Base-by-base conservation (phyloP, 23 tunicate species). In the Phallusia fumigata region DNA sequence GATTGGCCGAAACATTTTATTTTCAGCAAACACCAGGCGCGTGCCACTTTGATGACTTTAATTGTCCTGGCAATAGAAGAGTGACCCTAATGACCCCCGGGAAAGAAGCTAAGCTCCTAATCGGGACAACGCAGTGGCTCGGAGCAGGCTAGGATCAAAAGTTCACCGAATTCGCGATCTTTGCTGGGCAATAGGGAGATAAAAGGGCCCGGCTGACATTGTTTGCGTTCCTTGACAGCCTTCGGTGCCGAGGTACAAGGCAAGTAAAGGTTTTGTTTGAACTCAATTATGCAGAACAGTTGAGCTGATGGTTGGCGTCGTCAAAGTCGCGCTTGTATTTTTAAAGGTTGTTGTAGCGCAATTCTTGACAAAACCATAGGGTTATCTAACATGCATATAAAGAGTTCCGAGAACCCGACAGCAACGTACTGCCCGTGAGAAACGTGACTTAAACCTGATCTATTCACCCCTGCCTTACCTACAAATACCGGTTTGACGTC, bases 31-130 rank as follows among this genome's bases (percentile, higher is more conserved):
- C 47, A 5, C 8, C 47, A 5, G 5, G 47, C 47, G 47, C 47
- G 47, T 40, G 47, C 47, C 47, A 40, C 47, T 40, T 40, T 40
- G 47, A 40, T 40, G 47, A 58, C 28, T 58, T 58, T 58, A 58
- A 58, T 58, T 58, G 69, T 58, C 69, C 69, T 58, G 69, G 69
- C 69, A 58, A 24, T 24, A 58, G 69, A 58, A 24, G 15, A 58
- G 15, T 58, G 69, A 58, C 69, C 69, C 15, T 21, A 58, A 58
- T 58, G 69, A 24, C 69, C 16, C 69, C 16, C 26, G 28, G 69
- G 69, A 24, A 58, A 13, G 15, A 10, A 58, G 15, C 69, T 24
- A 58, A 21, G 16, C 28, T 58, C 28, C 28, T 21, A 58, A 58
- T 21, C 69, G 69, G 28, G 69, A 16, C 69, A 58, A 24, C 16